Conservation (phyloP, 2,888 invertebrate genomes). For the Dastarcus helophoroides region DNA sequence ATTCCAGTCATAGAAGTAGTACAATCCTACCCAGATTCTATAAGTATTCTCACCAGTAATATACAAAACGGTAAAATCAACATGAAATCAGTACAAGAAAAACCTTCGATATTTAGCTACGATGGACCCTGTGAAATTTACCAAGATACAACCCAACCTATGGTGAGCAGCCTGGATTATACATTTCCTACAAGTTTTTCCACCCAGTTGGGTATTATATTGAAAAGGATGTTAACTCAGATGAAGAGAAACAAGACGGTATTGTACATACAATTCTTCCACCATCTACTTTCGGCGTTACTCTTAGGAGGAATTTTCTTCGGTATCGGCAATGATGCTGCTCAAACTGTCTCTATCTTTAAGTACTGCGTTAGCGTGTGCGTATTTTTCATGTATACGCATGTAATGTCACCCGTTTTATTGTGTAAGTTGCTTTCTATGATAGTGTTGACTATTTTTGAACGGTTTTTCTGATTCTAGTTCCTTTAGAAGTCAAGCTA, state of each 20-base stretch:
- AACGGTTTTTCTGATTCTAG: conserved; percentile 32
- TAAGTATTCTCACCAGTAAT: conserved; percentile 24
- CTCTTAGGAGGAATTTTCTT: conserved; percentile 47
- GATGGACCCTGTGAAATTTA: conserved; percentile 8
- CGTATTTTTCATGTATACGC: conserved; percentile 53
- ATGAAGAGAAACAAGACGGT: conserved; percentile 40
- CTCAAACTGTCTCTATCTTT: conserved; percentile 44
- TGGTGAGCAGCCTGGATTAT: conserved; percentile 18
- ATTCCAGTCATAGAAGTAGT: conserved; percentile 37
- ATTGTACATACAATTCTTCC: conserved; percentile 45
- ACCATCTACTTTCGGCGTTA: conserved; percentile 43
- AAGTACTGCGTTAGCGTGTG: conserved; percentile 48
- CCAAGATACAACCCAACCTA: conserved; percentile 10
- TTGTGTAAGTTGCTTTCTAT: conserved; percentile 41
- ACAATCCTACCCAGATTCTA: conserved; percentile 26
- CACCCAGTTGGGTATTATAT: conserved; percentile 43
- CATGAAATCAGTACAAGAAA: conserved; percentile 8
- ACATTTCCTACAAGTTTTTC: conserved; percentile 45
- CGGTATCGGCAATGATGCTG: conserved; percentile 46
- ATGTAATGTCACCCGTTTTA: conserved; percentile 49
- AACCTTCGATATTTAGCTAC: conserved; percentile 3
- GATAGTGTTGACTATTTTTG: not conserved
- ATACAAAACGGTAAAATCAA: conserved; percentile 36
- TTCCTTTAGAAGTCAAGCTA: conserved; percentile 48
- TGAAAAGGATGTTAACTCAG: conserved; percentile 44